These are phyloP conservation scores for Petrocephalus microphthalmus DNA, from an alignment of 2,113 vertebrate species.

Conservation along the genomic window DNA sequence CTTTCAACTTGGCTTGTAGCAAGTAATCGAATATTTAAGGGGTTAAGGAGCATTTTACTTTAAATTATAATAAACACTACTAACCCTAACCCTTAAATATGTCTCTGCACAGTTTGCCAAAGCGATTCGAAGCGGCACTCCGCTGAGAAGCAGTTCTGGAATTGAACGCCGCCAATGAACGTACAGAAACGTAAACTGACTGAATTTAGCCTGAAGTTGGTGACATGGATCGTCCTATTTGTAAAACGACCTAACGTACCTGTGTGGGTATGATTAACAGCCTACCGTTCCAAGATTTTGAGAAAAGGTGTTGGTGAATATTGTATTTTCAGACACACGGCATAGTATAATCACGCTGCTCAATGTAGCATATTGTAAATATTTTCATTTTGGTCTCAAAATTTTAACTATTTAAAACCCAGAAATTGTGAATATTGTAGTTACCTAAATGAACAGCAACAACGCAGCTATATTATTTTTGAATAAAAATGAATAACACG, in stretches of 20 bases:
- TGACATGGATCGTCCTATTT: background rate
- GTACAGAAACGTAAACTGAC: background rate
- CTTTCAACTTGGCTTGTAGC: background rate
- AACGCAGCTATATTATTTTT: background rate
- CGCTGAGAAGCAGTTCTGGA: too few species aligned
- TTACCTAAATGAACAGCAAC: background rate
- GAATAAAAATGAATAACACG: background rate
- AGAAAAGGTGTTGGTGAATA: background rate
- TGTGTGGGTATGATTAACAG: background rate
- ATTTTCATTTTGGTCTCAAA: background rate
- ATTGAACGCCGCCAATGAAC: too few species aligned
- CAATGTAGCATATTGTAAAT: background rate
- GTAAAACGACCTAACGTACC: background rate
- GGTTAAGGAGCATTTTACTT: background rate
- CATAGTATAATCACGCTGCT: background rate
- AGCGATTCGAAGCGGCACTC: background rate
- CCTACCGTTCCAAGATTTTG: background rate
- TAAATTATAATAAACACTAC: background rate
- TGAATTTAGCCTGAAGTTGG: background rate
- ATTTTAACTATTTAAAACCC: background rate
- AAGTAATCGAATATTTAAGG: background rate
- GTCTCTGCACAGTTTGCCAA: background rate
- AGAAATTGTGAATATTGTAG: background rate
- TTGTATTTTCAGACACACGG: background rate
- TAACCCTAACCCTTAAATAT: background rate